Evolutionary conservation across 2,888 invertebrate genomes (phyloP).

Genomic region (Dromius quadrimaculatus): DNA sequence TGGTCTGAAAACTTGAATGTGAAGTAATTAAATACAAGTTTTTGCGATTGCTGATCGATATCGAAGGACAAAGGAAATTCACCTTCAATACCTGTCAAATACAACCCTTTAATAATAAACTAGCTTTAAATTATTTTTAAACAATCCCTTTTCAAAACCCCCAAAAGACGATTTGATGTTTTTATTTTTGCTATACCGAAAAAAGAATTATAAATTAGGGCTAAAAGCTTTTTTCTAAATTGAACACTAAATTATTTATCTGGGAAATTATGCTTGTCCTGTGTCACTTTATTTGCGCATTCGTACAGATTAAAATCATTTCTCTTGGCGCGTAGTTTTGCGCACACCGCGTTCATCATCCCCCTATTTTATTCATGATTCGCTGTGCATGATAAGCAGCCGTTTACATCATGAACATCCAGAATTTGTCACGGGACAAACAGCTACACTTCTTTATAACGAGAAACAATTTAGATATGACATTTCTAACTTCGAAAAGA

Average conservation of each 20-base stretch:
- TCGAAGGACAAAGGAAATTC: conserved; percentile 9
- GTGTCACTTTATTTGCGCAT: conserved; percentile 16
- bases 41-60: conserved; percentile 30
- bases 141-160: too few species aligned
- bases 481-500: too few species aligned
- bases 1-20: conserved; percentile 33
- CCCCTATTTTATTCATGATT: conserved; percentile 14
- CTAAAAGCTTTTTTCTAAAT: conserved; percentile 39
- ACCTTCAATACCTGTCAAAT: too few species aligned
- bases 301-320: conserved; percentile 33
- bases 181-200: too few species aligned
- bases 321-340: conserved; percentile 11
- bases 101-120: too few species aligned
- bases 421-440: too few species aligned
- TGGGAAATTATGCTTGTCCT: conserved; percentile 17
- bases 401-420: not conserved
- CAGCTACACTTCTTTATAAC: too few species aligned
- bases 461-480: too few species aligned
- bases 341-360: conserved; percentile 16
- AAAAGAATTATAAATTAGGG: conserved; percentile 39
- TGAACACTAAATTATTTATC: conserved; percentile 24
- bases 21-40: conserved; percentile 32
- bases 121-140: too few species aligned
- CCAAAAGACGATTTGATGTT: too few species aligned
- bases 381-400: conserved; percentile 8